Conservation (phyloP, 2,888 invertebrate genomes). For the Drosophila ustulata region DNA sequence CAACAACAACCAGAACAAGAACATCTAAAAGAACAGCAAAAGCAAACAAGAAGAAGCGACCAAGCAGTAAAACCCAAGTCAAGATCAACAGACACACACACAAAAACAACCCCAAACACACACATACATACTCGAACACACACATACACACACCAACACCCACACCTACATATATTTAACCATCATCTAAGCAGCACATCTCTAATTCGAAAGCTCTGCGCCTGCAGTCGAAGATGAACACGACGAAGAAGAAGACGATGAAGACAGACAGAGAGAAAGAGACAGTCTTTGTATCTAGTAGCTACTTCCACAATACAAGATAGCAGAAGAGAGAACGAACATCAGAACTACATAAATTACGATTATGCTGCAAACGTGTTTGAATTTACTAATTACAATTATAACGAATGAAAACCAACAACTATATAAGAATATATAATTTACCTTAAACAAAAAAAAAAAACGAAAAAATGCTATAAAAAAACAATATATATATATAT, state of each 20-base stretch:
- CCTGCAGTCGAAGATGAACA: conserved; percentile 58
- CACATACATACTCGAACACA: conserved; percentile 31
- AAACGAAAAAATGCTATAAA: conserved; percentile 51
- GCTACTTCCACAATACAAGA: conserved; percentile 55
- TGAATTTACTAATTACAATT: conserved; percentile 80
- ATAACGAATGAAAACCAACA: conserved; percentile 65
- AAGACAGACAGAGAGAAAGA: conserved; percentile 27
- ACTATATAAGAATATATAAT: conserved; percentile 65
- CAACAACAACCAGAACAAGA: conserved; percentile 48
- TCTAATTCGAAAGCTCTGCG: conserved; percentile 80
- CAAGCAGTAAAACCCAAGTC: conserved; percentile 65
- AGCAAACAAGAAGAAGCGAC: conserved; percentile 62
- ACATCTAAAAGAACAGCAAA: conserved; percentile 31
- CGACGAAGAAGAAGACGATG: conserved; percentile 34
- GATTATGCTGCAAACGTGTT: conserved; percentile 77
- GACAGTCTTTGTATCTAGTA: conserved; percentile 54
- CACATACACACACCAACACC: conserved; percentile 42
- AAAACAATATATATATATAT: conserved; percentile 51
- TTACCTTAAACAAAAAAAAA: conserved; percentile 55
- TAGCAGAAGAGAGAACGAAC: conserved; percentile 49
- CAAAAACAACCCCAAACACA: conserved; percentile 32
- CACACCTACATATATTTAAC: conserved; percentile 55
- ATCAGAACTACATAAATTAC: conserved; percentile 55
- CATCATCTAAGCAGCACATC: conserved; percentile 71
- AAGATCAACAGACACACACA: conserved; percentile 64